phyloP scores from a whole-genome alignment of 2,888 invertebrate species.

The Dicyrtomina minuta region DNA sequence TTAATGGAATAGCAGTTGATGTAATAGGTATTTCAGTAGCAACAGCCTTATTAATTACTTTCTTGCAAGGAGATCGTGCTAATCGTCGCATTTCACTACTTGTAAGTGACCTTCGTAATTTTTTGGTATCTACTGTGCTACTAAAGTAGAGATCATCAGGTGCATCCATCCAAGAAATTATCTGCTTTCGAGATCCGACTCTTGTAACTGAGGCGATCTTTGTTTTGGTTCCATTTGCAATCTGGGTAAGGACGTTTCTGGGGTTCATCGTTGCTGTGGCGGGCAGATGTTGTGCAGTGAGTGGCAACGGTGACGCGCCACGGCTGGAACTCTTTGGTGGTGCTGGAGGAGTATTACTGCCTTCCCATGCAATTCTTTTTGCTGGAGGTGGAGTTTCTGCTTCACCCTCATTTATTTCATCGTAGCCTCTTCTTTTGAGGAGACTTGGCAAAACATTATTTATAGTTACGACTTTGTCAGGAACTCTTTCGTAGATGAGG shows the following conservation, averaged over 20 bases:
- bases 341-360: slow-evolving; percentile 43
- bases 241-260: slow-evolving; percentile 60
- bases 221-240: slow-evolving; percentile 72
- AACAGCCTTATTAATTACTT: slow-evolving; percentile 43
- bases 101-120: slow-evolving; percentile 77
- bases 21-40: slow-evolving; percentile 35
- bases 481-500: slow-evolving; percentile 80
- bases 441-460: slow-evolving; percentile 62
- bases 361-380: slow-evolving; percentile 68
- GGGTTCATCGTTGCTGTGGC: slow-evolving; percentile 50
- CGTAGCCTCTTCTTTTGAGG: slow-evolving; percentile 78
- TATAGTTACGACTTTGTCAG: slow-evolving; percentile 69
- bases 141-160: slow-evolving; percentile 96
- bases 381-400: slow-evolving; percentile 61
- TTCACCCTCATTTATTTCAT: slow-evolving; percentile 80
- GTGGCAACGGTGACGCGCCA: slow-evolving; percentile 55
- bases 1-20: slow-evolving; percentile 24
- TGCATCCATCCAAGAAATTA: slow-evolving; percentile 97
- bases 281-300: slow-evolving; percentile 42
- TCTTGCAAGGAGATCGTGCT: slow-evolving; percentile 75
- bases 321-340: slow-evolving; percentile 44
- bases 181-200: slow-evolving; percentile 76
- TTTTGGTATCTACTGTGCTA: slow-evolving; percentile 84
- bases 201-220: slow-evolving; percentile 77
- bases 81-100: slow-evolving; percentile 77